Conservation (phyloP, 2,113 vertebrate species). For the Acanthochromis polyacanthus region DNA sequence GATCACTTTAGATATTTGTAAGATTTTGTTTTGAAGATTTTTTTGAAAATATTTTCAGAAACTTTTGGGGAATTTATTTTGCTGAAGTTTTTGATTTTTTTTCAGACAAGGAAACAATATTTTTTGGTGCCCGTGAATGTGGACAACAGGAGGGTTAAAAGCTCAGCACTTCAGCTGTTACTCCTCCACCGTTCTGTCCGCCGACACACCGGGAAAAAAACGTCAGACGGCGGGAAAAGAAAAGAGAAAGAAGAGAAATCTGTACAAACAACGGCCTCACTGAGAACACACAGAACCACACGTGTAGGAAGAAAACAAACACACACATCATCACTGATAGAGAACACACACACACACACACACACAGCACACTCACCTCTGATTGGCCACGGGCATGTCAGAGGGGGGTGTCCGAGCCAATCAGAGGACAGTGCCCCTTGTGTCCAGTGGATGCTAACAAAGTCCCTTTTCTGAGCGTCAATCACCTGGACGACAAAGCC, state of each 20-base stretch:
- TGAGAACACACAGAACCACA: background rate
- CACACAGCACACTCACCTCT: constrained; percentile 84
- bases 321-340: background rate
- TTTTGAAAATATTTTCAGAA: too few relatives aligned
- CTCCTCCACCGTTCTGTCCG: too few relatives aligned
- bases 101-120: too few relatives aligned
- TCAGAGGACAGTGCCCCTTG: constrained; percentile 87
- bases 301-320: background rate
- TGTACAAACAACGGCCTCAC: background rate
- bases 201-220: background rate
- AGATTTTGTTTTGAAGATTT: too few relatives aligned
- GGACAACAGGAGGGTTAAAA: constrained; percentile 2
- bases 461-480: constrained; percentile 78
- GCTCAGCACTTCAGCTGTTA: constrained; percentile 39
- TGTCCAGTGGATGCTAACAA: constrained; percentile 81
- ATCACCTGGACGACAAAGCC: constrained; percentile 83
- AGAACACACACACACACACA: constrained; percentile 26
- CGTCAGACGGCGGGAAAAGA: background rate
- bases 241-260: too few relatives aligned
- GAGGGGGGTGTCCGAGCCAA: constrained; percentile 86
- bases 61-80: too few relatives aligned
- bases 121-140: too few relatives aligned
- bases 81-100: too few relatives aligned
- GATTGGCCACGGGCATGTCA: constrained; percentile 90
- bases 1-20: too few relatives aligned